A percentile compares a stretch with the other conserved stretches of the same genome.
phyloP scores from a whole-genome alignment of 37 sponge, comb jelly and placozoan genomes.

The Ianthella basta region DNA sequence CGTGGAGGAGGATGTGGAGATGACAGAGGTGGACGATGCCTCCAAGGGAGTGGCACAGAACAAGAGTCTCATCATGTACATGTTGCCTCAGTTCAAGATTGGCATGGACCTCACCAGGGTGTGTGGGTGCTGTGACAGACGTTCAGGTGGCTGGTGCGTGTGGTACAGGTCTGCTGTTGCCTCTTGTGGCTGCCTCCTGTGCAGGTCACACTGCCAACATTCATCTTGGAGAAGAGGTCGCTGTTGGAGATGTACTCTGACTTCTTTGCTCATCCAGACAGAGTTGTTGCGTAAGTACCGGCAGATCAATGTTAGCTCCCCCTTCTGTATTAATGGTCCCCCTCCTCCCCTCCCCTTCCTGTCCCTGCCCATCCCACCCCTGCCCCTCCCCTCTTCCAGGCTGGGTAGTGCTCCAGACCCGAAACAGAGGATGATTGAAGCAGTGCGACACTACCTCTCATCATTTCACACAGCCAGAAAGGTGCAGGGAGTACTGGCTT shows the following conservation, averaged over 20 bases:
- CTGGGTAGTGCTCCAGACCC: slow-evolving; percentile 74
- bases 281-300: slow-evolving; percentile 10
- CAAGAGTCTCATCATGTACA: slow-evolving; percentile 91
- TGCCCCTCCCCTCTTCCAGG: slow-evolving; percentile 36
- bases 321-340: background rate
- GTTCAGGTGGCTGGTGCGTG: background rate
- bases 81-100: slow-evolving; percentile 91
- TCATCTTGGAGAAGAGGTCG: slow-evolving; percentile 98
- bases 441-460: slow-evolving; percentile 86
- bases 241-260: slow-evolving; percentile 99
- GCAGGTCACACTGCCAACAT: slow-evolving; percentile 87
- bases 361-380: no score
- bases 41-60: slow-evolving; percentile 72
- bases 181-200: background rate
- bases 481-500: slow-evolving; percentile 20
- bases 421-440: slow-evolving; percentile 77
- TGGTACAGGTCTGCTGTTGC: background rate
- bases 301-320: background rate
- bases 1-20: slow-evolving; percentile 64
- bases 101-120: slow-evolving; percentile 95
- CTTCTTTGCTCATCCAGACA: slow-evolving; percentile 94
- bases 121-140: background rate
- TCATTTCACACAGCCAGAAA: slow-evolving; percentile 95
- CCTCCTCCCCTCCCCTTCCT: background rate
- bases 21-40: slow-evolving; percentile 47